Conservation (phyloP, 2,113 vertebrate species). For the Rhinichthys klamathensis region DNA sequence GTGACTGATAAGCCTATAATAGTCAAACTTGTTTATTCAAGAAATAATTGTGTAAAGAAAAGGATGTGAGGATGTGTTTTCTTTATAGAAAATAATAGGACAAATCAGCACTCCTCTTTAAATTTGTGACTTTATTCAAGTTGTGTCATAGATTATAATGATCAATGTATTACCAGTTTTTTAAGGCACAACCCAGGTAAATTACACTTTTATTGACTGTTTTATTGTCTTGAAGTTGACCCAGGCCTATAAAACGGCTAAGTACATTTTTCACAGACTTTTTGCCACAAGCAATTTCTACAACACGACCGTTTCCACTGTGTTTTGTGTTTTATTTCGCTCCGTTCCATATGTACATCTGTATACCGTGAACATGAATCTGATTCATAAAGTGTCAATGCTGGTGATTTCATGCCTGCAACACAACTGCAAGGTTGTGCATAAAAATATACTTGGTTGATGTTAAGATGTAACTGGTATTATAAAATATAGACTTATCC, state of each 20-base stretch:
- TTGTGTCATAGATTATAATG: not conserved
- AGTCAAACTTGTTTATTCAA: conserved; percentile 65
- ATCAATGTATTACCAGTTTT: not conserved
- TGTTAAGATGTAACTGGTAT: not conserved
- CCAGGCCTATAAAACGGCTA: conserved; percentile 3
- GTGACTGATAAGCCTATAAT: conserved; percentile 67
- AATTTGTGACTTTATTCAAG: not conserved
- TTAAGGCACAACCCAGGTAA: not conserved
- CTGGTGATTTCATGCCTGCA: not conserved
- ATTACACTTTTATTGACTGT: not conserved
- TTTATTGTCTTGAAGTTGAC: conserved; percentile 1
- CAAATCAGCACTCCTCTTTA: not conserved
- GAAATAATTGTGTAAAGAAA: conserved; percentile 60
- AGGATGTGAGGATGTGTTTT: not conserved
- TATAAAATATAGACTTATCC: not conserved
- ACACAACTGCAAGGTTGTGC: not conserved
- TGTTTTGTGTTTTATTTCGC: not conserved
- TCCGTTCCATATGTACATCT: not conserved
- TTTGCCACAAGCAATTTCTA: conserved; percentile 7
- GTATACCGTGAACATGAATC: not conserved
- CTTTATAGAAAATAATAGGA: not conserved
- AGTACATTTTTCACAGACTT: conserved; percentile 2
- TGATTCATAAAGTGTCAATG: not conserved
- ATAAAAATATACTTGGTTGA: not conserved
- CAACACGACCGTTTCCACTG: not conserved